These are phyloP conservation scores for Gobiocypris rarus DNA, from an alignment of 2,113 vertebrate genomes.

Conservation along the genomic window DNA sequence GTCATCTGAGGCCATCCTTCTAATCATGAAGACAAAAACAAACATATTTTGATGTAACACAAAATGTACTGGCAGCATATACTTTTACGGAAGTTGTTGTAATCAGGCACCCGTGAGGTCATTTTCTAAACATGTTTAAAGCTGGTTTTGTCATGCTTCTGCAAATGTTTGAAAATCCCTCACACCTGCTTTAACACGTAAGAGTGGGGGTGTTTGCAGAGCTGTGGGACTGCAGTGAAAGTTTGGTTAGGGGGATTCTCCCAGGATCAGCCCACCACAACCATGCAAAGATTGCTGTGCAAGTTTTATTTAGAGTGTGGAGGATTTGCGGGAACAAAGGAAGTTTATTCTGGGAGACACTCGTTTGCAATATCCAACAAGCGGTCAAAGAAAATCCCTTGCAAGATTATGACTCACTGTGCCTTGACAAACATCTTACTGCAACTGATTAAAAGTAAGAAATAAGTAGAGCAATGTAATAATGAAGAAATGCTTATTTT, in stretches of 20 bases:
- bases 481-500: not conserved
- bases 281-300: conserved; percentile 36
- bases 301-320: conserved; percentile 48
- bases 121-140: conserved; percentile 10
- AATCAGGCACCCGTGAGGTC: not conserved
- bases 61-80: not conserved
- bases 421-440: not conserved
- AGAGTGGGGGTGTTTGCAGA: not conserved
- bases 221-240: conserved; percentile 27
- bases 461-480: not conserved
- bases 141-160: not conserved
- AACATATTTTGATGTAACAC: not conserved
- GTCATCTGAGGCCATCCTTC: not conserved
- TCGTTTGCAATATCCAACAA: not conserved
- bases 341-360: conserved; percentile 49
- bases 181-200: conserved; percentile 15
- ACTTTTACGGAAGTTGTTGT: not conserved
- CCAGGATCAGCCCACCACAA: conserved; percentile 36
- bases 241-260: not conserved
- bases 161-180: conserved; percentile 31
- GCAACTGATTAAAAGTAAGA: not conserved
- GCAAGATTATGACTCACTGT: not conserved
- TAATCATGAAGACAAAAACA: not conserved
- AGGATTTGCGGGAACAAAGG: conserved; percentile 54
- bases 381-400: not conserved